A percentile compares a stretch with the other conserved stretches of the same genome.
Evolutionary conservation across 2,113 vertebrate species (phyloP).

Genomic region (Oriolus oriolus): DNA sequence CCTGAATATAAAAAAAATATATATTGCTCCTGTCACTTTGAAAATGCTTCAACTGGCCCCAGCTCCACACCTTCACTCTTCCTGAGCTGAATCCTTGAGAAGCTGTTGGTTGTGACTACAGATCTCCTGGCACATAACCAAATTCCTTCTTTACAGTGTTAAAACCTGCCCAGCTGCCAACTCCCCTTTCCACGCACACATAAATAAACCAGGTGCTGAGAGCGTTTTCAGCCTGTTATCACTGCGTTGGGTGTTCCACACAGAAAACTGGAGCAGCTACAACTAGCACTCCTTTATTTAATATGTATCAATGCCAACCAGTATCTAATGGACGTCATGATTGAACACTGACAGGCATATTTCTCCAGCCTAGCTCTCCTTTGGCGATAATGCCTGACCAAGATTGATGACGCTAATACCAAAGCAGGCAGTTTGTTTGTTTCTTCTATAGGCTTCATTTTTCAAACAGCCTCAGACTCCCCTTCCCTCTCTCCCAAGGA

Average conservation of each 20-base stretch:
- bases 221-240: not conserved
- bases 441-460: conserved; percentile 52
- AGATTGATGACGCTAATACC: conserved; percentile 61
- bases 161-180: not conserved
- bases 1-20: not conserved
- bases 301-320: conserved; percentile 22
- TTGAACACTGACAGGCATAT: conserved; percentile 42
- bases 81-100: not conserved
- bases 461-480: conserved; percentile 23
- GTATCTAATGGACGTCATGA: conserved; percentile 43
- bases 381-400: conserved; percentile 54
- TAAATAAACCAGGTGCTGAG: not conserved
- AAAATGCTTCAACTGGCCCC: not conserved
- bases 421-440: conserved; percentile 51
- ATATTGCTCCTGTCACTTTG: not conserved
- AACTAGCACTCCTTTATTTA: conserved; percentile 8
- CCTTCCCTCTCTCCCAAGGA: not conserved
- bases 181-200: not conserved
- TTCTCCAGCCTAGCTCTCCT: conserved; percentile 50
- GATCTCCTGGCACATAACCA: not conserved
- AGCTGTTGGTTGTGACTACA: not conserved
- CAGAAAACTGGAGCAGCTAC: not conserved
- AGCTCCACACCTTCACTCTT: not conserved
- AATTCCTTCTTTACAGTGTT: not conserved
- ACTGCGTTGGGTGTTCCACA: not conserved